Conservation (phyloP, 2,888 invertebrate species). For the Xylota segnis region DNA sequence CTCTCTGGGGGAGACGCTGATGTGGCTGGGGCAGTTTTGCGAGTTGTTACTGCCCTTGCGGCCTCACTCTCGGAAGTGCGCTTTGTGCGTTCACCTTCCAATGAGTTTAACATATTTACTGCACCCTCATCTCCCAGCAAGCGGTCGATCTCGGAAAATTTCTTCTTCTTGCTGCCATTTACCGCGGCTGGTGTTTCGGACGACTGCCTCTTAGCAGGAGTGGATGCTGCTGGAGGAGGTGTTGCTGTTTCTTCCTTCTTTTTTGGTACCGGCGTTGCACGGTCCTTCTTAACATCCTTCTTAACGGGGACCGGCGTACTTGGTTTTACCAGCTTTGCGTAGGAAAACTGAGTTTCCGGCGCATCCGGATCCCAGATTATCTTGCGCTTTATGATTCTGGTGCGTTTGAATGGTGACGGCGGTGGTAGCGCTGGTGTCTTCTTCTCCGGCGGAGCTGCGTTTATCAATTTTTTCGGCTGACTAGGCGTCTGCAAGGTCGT, state of each 20-base stretch:
- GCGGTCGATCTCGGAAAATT: slow-evolving; percentile 90
- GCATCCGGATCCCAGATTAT: slow-evolving; percentile 89
- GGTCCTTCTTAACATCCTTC: slow-evolving; percentile 77
- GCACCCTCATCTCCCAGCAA: slow-evolving; percentile 94
- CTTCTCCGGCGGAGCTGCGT: slow-evolving; percentile 46
- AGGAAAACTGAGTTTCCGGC: slow-evolving; percentile 83
- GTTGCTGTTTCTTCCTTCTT: slow-evolving; percentile 67
- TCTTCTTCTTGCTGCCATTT: slow-evolving; percentile 85
- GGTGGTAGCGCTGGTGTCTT: slow-evolving; percentile 45
- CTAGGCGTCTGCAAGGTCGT: slow-evolving; percentile 2
- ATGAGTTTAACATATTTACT: slow-evolving; percentile 92
- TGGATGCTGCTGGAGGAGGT: slow-evolving; percentile 28
- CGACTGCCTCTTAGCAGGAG: slow-evolving; percentile 38
- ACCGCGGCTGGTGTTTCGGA: slow-evolving; percentile 42
- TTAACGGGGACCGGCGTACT: slow-evolving; percentile 63
- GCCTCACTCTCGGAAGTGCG: slow-evolving; percentile 67
- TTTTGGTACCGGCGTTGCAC: slow-evolving; percentile 79
- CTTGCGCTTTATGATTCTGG: slow-evolving; percentile 89
- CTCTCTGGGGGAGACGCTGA: slow-evolving; percentile 74
- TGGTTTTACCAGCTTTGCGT: slow-evolving; percentile 83
- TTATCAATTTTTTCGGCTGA: slow-evolving; percentile 56
- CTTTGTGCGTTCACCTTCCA: slow-evolving; percentile 85
- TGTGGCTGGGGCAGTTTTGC: slow-evolving; percentile 66
- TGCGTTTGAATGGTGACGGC: slow-evolving; percentile 80
- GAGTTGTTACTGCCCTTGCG: slow-evolving; percentile 31